These are phyloP conservation scores for Oligia fasciuncula DNA, from an alignment of 2,888 invertebrate species.

Conservation along the genomic window DNA sequence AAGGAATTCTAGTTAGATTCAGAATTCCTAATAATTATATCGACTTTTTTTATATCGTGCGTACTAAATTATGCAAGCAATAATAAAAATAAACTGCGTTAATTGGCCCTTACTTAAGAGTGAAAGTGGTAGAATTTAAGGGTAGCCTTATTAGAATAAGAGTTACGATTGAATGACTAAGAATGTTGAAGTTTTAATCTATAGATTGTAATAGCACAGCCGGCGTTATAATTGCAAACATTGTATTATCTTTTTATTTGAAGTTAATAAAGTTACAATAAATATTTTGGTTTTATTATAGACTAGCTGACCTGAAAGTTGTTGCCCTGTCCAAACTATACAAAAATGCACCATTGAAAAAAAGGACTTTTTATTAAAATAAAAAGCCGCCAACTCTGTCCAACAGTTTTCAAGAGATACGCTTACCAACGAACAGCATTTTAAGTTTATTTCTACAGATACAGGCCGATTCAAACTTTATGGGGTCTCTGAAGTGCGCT, in stretches of 20 bases:
- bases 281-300: constrained; percentile 68
- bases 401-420: not conserved
- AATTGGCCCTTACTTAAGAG: constrained; percentile 77
- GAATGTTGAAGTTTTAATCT: constrained; percentile 84
- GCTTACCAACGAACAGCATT: not conserved
- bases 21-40: constrained; percentile 50
- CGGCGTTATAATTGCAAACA: constrained; percentile 86
- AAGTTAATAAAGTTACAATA: constrained; percentile 87
- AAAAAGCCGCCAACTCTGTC: no score
- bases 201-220: constrained; percentile 86
- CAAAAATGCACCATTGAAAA: not conserved
- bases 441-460: not conserved
- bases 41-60: constrained; percentile 57
- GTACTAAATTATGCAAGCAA: constrained; percentile 73
- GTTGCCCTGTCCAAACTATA: not conserved
- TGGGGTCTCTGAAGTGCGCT: not conserved
- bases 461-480: not conserved
- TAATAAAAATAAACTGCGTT: constrained; percentile 73
- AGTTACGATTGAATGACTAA: constrained; percentile 79
- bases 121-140: constrained; percentile 85
- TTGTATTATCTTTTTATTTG: constrained; percentile 85
- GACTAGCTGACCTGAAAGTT: no score
- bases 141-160: constrained; percentile 89
- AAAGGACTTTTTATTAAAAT: not conserved
- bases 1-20: constrained; percentile 55